Evolutionary conservation across 2,888 invertebrate species (phyloP), one percentile per base, ranked within the genome.

Genomic region (Catocala sponsa): DNA sequence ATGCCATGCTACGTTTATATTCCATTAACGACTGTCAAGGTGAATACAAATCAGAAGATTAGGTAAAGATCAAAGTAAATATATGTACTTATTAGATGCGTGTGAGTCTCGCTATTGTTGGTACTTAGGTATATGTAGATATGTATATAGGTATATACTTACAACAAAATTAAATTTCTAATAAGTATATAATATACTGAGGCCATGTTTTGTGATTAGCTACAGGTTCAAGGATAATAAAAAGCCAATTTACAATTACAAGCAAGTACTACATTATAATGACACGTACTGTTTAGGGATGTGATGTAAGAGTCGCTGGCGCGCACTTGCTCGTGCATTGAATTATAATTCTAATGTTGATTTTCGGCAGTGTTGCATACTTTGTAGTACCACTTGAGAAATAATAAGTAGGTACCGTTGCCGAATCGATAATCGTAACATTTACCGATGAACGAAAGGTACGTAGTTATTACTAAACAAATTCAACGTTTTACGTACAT

Each of bases 301-400:
- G 56, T 77, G 77, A 71, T 65, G 71, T 62, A 79, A 77, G 49
- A 59, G 13, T 10, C 41, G 46, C 60, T 46, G 58, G 49, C 53
- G 54, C 38, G 35, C 49, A 47, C 63, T 44, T 6, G 54, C 35
- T 59, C 78, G 78, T 62, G 68, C 56, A 59, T 70, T 62, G 78
- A 78, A 80, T 76, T 73, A 68, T 61, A 77, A 79, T 71, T 75
- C 75, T 68, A 65, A 70, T 70, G 78, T 75, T 75, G 68, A 68
- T 78, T 77, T 78, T 78, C 78, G 78, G 68, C 59, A 58, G 63
- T 69, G 42, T 79, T 77, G 77, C 76, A 79, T 68, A 69, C 68
- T 65, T 69, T 71, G 63, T 63, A 69, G 74, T 60, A 71, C 42
- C 69, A 74, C 77, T 79, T 63, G 48, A 69, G 63, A 71, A 76